Evolutionary conservation across 2,113 vertebrate species (phyloP).

Genomic region (Mungos mungo): DNA sequence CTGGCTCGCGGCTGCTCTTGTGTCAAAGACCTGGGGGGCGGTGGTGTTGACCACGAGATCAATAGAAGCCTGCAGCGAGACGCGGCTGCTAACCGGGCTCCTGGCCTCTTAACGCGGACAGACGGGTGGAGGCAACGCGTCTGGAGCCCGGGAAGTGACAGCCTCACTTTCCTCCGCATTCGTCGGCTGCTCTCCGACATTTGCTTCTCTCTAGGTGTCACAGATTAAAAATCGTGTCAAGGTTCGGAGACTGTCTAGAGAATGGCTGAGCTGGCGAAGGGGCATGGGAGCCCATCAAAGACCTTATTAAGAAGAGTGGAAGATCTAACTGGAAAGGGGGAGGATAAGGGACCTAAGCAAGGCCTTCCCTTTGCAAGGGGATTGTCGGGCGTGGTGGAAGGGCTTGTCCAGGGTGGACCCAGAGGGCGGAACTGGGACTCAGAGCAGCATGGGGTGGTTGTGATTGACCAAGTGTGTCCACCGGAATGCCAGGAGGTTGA

Average conservation of each 20-base stretch:
- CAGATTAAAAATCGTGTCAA: background rate
- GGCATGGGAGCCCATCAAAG: background rate
- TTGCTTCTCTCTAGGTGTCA: background rate
- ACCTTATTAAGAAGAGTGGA: background rate
- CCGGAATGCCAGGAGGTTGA: background rate
- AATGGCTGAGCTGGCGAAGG: background rate
- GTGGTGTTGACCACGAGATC: background rate
- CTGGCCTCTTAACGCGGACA: background rate
- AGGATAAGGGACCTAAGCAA: accelerated
- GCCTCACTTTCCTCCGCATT: background rate
- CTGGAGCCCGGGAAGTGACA: background rate
- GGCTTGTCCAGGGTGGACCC: background rate
- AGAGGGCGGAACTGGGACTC: background rate
- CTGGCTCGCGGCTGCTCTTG: background rate
- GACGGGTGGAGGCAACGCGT: accelerated
- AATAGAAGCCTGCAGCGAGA: background rate
- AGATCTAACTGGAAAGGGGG: background rate
- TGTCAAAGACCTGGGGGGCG: background rate
- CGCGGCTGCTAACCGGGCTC: background rate
- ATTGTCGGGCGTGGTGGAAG: background rate
- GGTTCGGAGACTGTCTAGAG: background rate
- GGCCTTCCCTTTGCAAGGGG: background rate
- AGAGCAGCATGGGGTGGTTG: accelerated
- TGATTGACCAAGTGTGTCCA: background rate
- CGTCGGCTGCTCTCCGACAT: background rate